Percentiles rank a stretch among this genome's conserved stretches.
phyloP scores from a whole-genome alignment of 2,888 invertebrate genomes.

The Hipparchia semele region DNA sequence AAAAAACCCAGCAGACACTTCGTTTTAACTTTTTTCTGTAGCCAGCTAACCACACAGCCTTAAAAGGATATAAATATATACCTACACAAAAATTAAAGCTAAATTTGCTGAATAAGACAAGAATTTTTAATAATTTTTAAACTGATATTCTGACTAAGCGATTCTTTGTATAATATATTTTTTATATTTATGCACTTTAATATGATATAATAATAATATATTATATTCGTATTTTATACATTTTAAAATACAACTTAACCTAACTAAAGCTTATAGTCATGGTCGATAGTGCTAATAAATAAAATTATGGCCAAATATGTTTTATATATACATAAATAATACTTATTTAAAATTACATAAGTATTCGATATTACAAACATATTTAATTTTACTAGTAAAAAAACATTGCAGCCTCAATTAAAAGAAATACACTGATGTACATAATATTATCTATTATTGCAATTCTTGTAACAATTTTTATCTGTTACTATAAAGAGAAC shows the following conservation, averaged over 20 bases:
- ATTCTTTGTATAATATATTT: not conserved
- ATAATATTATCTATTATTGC: not conserved
- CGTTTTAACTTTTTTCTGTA: no score
- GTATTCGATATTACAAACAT: conserved; percentile 1
- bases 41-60: no score
- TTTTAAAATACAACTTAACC: conserved; percentile 48
- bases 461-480: conserved; percentile 1
- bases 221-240: conserved; percentile 21
- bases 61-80: no score
- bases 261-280: conserved; percentile 68
- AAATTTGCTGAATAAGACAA: no score
- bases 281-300: conserved; percentile 42
- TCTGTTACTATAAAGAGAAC: conserved; percentile 12
- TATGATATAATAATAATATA: conserved; percentile 18
- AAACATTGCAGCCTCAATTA: conserved; percentile 4
- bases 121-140: not conserved
- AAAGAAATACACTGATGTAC: not conserved
- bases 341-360: not conserved
- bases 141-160: conserved; percentile 6
- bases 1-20: no score
- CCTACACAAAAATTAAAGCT: no score
- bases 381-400: conserved; percentile 15
- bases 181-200: not conserved
- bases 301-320: conserved; percentile 21
- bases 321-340: not conserved